Evolutionary conservation across 2,113 vertebrate genomes (phyloP), one percentile per base, ranked within the genome.

Genomic region (Carollia perspicillata): DNA sequence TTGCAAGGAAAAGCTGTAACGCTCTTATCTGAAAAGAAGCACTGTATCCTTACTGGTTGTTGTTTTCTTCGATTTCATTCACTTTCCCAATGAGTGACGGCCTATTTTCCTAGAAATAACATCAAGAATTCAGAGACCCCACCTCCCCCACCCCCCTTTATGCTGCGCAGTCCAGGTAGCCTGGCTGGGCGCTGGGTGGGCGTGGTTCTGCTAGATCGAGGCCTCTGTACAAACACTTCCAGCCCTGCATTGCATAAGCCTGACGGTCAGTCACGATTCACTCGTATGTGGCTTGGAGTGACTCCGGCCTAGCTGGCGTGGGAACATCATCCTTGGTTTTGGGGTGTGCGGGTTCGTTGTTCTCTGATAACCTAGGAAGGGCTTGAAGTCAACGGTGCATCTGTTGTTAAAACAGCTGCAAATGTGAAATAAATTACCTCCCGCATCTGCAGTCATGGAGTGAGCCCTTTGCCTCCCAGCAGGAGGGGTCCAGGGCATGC

Each of bases 61-160:
- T 53, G 51, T 23, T 49, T 33, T 77, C 44, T 28, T 6, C 9
- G 13, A 69, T 51, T 72, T 68, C 1, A 35, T 58, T 95, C 7
- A 26, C 12, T 84, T 44, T 42, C n/a, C 37, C 66, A 40, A 10
- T 71, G 71, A 92, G 35, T 49, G 28, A 51, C 51, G 33, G 69
- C 18, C 53, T 7, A 5, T 72, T 89, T 84, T 51, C 35, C 66
- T 18, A 80, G 17, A 93, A 58, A 87, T 69, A 44, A 14, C 23
- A 84, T 23, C 33, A n/a, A 30, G 14, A 49, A 51, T 47, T 18
- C 63, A 69, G 30, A 55, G 26, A 33, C 14, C 53, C 80, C 47
- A 37, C 23, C 5, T 6, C 0, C 37, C 8, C 8, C 0, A n/a
- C 14, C n/a, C 26, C 5, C 1, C 4, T 17, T 37, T 16, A 30